Evolutionary conservation across 2,797 vertebrate species (phyloP), one percentile per base, ranked within the genome.

Genomic region (Bufotes viridis): DNA sequence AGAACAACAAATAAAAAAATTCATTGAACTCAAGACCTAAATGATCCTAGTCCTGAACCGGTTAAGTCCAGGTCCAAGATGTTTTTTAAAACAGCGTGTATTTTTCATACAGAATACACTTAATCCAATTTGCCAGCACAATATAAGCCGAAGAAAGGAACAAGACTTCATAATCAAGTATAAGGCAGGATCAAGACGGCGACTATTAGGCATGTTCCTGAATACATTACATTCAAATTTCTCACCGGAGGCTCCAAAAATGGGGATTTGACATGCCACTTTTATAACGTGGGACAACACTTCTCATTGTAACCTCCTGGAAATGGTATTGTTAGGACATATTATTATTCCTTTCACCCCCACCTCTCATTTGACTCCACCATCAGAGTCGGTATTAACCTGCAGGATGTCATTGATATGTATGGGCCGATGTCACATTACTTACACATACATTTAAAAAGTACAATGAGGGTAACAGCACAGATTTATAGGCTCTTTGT

Each of bases 211-310:
- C 70, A 86, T 78, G 84, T 78, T 82, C 75, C 69, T 78, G 79
- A 86, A 78, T 86, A 78, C 51, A 86, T 89, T 89, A 89, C 22
- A 85, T 57, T 58, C 29, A 29, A 76, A 55, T 26, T n/a, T 51
- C 55, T 80, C 82, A 88, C 87, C 82, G 72, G 76, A 81, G 87
- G 87, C 65, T 65, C 74, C 17, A 55, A 65, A 65, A 72, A 82
- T 63, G 70, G 10, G 69, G 78, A 75, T 61, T 34, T 81, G 49
- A 51, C 81, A 14, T 65, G 22, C 78, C 63, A 11, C 34, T 81
- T 79, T 84, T 89, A 81, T 85, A 74, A 88, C 75, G 17, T 74
- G 78, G 18, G 70, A 85, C 74, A 87, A 55, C 69, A 53, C 18
- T 82, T n/a, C 49, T 65, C 58, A 55, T n/a, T 78, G 61, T 10